Evolutionary conservation across 2,888 invertebrate species (phyloP), one percentile per base, ranked within the genome.

Genomic region (Drosophila pseudotakahashii): DNA sequence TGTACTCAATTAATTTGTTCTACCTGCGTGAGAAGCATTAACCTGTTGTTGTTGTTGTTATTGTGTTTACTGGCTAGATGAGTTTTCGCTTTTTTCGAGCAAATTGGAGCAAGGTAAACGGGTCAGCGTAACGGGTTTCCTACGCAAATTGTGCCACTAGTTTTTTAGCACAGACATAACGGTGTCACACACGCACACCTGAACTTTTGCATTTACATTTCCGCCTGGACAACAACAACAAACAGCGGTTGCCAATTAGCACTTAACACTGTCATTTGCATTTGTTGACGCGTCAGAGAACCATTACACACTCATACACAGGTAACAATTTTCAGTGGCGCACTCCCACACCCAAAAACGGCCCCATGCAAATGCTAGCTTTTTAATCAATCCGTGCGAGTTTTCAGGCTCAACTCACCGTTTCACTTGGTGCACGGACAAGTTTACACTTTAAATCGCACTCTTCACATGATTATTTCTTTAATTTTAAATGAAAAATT

Each of bases 81-180:
- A 59, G 71, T 73, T 88, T 88, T 88, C 88, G 86, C 83, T 82
- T 88, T 83, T 61, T 82, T 63, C 52, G 44, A 50, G 50, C 23
- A 51, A 78, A 86, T 62, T 73, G 62, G 87, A 64, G 75, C 80
- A 82, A 85, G 82, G 82, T 74, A 88, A 82, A 76, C 83, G 72
- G 73, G 80, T 58, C 75, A 60, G 39, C 26, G 32, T 44, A 73
- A 48, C 53, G 53, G 74, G 48, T 58, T 57, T 50, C n/a, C 13
- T 26, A 11, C 16, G 57, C 32, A 50, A 64, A 58, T 41, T 58
- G 64, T 73, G 70, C 60, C 61, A 70, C 51, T 54, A 30, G 26
- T 34, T 26, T 26, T 53, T 7, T 19, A 19, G 32, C 47, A 7
- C 47, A 37, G 1, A 34, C 23, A 11, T 32, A 48, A 19, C 32